phyloP scores from a whole-genome alignment of 2,797 vertebrate genomes.

The Oceanodroma leucorhoa region DNA sequence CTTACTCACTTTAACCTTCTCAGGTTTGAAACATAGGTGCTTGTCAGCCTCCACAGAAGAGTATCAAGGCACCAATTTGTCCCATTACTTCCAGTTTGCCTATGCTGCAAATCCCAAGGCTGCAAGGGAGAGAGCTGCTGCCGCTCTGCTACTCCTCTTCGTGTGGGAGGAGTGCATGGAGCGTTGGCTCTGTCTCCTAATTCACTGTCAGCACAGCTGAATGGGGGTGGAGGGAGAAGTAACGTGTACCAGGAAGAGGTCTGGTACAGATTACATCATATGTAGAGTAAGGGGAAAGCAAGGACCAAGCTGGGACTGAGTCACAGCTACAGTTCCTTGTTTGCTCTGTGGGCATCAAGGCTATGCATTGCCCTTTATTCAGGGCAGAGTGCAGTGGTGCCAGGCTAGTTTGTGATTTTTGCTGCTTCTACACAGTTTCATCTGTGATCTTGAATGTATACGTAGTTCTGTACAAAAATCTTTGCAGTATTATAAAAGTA shows the following conservation, averaged over 20 bases:
- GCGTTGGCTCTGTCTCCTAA: not conserved
- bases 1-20: not conserved
- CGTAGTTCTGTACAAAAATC: not conserved
- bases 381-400: not conserved
- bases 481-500: not conserved
- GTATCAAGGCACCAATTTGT: fast-evolving
- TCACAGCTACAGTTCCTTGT: not conserved
- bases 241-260: conserved; percentile 7
- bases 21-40: not conserved
- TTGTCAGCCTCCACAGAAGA: not conserved
- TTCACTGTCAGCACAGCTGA: not conserved
- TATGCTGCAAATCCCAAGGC: not conserved
- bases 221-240: not conserved
- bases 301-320: not conserved
- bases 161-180: not conserved
- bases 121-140: not conserved
- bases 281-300: not conserved
- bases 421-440: not conserved
- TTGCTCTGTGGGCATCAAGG: not conserved
- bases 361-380: not conserved
- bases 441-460: not conserved
- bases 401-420: not conserved
- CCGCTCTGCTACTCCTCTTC: fast-evolving
- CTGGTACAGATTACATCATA: conserved; percentile 33
- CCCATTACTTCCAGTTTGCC: not conserved